phyloP scores from a whole-genome alignment of 2,888 invertebrate species.

The Keiferia lycopersicella region DNA sequence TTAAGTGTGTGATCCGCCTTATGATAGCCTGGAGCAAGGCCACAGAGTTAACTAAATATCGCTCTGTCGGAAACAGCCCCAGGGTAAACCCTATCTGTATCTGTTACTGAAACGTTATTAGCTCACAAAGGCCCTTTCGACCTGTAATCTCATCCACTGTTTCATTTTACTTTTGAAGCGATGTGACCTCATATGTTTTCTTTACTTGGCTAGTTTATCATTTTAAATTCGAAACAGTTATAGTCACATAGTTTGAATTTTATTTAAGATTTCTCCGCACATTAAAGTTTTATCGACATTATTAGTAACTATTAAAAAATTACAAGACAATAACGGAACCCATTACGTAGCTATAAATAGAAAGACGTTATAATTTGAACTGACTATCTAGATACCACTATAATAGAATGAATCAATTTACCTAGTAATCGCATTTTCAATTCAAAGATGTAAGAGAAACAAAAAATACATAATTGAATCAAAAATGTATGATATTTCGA shows the following conservation, averaged over 20 bases:
- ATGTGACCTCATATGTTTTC: neutral
- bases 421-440: too few species aligned
- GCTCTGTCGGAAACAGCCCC: neutral
- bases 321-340: too few species aligned
- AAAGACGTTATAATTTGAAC: too few species aligned
- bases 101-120: slow-evolving; percentile 74
- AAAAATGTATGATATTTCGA: slow-evolving; percentile 10
- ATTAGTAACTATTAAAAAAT: too few species aligned
- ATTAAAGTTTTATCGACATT: too few species aligned
- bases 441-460: too few species aligned
- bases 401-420: too few species aligned
- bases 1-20: too few species aligned
- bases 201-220: neutral
- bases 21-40: neutral
- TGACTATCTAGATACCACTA: too few species aligned
- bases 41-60: neutral
- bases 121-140: slow-evolving; percentile 64
- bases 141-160: slow-evolving; percentile 65
- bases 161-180: slow-evolving; percentile 52
- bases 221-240: neutral
- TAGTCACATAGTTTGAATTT: too few species aligned
- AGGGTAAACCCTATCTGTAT: slow-evolving; percentile 30
- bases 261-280: too few species aligned
- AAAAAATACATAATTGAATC: neutral
- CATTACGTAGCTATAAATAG: too few species aligned